Percentiles rank a stretch among this genome's conserved stretches.
Evolutionary conservation across 2,113 vertebrate genomes (phyloP).

Genomic region (Kryptolebias marmoratus): DNA sequence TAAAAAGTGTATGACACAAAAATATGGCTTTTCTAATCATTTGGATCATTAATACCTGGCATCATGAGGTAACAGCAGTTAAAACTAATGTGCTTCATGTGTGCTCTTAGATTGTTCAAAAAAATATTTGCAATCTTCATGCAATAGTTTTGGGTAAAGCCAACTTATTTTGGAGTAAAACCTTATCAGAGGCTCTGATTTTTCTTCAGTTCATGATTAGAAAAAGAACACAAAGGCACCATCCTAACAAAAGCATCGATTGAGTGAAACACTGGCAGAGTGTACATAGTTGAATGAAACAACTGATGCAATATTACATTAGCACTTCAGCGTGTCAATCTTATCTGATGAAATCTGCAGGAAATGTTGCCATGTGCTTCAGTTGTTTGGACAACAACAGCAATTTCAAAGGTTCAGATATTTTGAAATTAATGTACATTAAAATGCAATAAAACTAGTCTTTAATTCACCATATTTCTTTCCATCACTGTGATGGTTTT

Average conservation of each 20-base stretch:
- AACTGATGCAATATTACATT: slow-evolving; percentile 8
- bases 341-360: slow-evolving; percentile 4
- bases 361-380: background rate
- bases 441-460: background rate
- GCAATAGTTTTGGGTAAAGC: background rate
- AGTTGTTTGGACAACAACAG: slow-evolving; percentile 1
- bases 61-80: background rate
- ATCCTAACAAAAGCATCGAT: background rate
- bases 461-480: background rate
- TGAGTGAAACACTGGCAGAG: background rate
- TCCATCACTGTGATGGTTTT: slow-evolving; percentile 1
- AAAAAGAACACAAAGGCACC: background rate
- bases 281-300: slow-evolving; percentile 1
- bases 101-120: background rate
- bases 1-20: background rate
- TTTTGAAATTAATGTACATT: background rate
- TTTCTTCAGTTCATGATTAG: background rate
- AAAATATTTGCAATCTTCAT: background rate
- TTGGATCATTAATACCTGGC: background rate
- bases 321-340: background rate
- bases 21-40: background rate
- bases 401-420: background rate
- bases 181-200: background rate
- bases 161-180: background rate
- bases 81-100: background rate